Percentiles rank a stretch among this genome's conserved stretches.
Evolutionary conservation across 35 echinoderm and acorn worm species (phyloP).

Genomic region (Heliocidaris erythrogramma): DNA sequence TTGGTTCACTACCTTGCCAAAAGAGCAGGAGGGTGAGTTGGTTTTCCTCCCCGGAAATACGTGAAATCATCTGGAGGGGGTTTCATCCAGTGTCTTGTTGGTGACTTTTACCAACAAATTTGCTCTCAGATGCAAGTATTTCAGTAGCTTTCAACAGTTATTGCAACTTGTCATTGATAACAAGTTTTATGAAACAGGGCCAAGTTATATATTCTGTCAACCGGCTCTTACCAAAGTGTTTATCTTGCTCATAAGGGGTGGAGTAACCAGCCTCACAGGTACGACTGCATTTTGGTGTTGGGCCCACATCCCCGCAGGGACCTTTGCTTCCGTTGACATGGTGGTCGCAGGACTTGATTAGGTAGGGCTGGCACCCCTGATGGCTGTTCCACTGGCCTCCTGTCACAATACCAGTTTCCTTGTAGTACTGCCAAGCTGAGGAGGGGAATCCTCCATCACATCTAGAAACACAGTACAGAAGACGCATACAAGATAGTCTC

Average conservation of each 20-base stretch:
- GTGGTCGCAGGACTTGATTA: conserved; percentile 79
- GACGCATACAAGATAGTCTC: no score
- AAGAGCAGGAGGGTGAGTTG: no score
- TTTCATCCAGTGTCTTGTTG: no score
- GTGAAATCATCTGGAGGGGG: no score
- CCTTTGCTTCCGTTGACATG: conserved; percentile 76
- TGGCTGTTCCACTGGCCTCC: conserved; percentile 80
- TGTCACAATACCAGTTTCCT: conserved; percentile 74
- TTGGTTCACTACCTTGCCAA: no score
- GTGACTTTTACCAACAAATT: no score
- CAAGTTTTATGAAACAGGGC: no score
- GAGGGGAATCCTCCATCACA: conserved; percentile 85
- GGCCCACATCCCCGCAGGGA: conserved; percentile 69
- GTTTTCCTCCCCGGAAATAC: no score
- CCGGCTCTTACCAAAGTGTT: conserved; percentile 67
- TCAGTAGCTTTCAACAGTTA: no score
- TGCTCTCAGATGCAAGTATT: no score
- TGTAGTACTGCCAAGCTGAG: conserved; percentile 84
- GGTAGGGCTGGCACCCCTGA: conserved; percentile 88
- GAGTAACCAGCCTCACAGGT: conserved; percentile 61
- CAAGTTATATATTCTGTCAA: no score
- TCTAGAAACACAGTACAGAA: conserved; percentile 45
- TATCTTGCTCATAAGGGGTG: conserved; percentile 56
- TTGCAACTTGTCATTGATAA: no score
- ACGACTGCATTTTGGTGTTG: conserved; percentile 66